Conservation (phyloP, 2,797 vertebrate species). For the Natrix natrix region DNA sequence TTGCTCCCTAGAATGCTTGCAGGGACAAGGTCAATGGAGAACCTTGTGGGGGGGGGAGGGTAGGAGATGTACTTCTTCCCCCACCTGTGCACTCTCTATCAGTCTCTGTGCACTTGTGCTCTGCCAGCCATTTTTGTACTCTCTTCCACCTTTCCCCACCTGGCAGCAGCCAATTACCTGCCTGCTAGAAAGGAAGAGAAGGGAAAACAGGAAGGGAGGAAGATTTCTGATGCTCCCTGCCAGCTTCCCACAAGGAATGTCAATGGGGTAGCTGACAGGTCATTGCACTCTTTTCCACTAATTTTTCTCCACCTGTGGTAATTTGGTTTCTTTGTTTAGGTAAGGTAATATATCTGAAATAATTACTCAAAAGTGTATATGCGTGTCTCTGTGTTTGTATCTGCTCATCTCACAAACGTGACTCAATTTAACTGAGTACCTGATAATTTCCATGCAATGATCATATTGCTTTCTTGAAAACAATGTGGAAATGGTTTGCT, state of each 20-base stretch:
- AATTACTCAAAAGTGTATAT: background rate
- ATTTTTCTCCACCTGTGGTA: background rate
- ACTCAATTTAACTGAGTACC: background rate
- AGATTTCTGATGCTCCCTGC: background rate
- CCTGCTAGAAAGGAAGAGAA: background rate
- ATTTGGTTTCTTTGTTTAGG: background rate
- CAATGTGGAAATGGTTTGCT: background rate
- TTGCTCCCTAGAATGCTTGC: background rate
- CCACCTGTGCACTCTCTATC: background rate
- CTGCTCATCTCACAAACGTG: background rate
- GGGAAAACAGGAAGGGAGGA: background rate
- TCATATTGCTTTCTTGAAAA: background rate
- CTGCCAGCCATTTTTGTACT: background rate
- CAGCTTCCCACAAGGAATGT: background rate
- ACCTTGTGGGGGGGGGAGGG: fast-evolving
- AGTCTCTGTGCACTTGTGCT: background rate
- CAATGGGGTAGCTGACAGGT: background rate
- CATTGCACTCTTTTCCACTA: background rate
- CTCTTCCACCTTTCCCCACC: background rate
- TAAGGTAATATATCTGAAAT: background rate
- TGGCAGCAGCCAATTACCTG: background rate
- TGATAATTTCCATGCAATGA: background rate
- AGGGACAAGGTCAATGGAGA: background rate
- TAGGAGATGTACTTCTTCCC: background rate
- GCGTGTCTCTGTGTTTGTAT: background rate